A percentile compares a stretch with the other conserved stretches of the same genome.
phyloP scores from a whole-genome alignment of 2,888 invertebrate genomes.

The Eupsilia transversa region DNA sequence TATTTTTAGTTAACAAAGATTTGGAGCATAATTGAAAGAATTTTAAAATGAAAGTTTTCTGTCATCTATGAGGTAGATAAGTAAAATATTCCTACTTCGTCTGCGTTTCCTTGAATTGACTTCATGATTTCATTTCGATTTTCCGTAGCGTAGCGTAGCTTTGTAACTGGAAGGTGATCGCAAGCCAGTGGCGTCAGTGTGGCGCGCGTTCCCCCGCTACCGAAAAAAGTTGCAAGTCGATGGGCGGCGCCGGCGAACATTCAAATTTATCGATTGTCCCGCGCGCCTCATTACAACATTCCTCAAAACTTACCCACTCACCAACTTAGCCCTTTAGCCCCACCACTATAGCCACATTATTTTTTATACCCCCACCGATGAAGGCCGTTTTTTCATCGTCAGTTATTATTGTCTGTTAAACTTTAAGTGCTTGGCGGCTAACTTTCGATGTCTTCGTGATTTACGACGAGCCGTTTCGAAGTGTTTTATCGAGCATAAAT shows the following conservation, averaged over 20 bases:
- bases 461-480: constrained; percentile 88
- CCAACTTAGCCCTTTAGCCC: constrained; percentile 88
- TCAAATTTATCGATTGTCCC: constrained; percentile 91
- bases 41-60: background rate
- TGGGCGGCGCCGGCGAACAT: constrained; percentile 89
- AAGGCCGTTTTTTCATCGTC: constrained; percentile 87
- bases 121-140: background rate
- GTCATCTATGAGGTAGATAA: too few relatives aligned
- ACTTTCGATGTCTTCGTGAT: constrained; percentile 89
- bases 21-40: background rate
- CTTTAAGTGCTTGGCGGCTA: constrained; percentile 89
- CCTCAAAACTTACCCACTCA: constrained; percentile 88
- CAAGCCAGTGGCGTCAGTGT: constrained; percentile 81
- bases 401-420: constrained; percentile 90
- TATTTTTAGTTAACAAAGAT: background rate
- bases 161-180: constrained; percentile 60
- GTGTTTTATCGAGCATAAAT: constrained; percentile 91
- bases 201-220: constrained; percentile 86
- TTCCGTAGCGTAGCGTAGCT: constrained; percentile 54
- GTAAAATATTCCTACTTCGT: too few relatives aligned
- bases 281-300: constrained; percentile 89
- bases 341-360: constrained; percentile 87
- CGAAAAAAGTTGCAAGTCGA: constrained; percentile 90
- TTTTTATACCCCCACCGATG: constrained; percentile 83
- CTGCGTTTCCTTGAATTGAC: background rate